Percentiles rank a stretch among this genome's conserved stretches.
Conservation (phyloP, 1,140 invertebrate species). For the Conus betulinus region DNA sequence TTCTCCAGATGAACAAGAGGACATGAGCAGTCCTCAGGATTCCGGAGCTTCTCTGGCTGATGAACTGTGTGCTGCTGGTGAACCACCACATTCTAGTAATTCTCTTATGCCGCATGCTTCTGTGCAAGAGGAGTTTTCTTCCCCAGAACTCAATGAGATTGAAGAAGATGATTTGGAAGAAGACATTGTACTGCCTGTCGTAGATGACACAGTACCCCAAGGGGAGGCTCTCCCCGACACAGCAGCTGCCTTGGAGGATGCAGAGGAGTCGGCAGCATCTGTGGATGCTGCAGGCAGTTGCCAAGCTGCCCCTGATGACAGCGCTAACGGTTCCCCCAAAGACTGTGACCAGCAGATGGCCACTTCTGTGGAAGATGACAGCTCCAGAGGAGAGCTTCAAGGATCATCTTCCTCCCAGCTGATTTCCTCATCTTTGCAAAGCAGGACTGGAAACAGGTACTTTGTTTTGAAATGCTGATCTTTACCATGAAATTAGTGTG, state of each 20-base stretch:
- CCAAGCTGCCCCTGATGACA: slow-evolving; percentile 22
- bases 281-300: slow-evolving; percentile 14
- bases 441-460: slow-evolving; percentile 1
- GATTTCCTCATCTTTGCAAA: slow-evolving; percentile 1
- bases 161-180: neutral
- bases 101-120: neutral
- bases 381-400: neutral
- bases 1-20: neutral
- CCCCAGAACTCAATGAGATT: neutral
- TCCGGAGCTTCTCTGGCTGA: neutral
- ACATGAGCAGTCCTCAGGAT: neutral
- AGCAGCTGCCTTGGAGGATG: slow-evolving; percentile 4
- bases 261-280: neutral
- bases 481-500: neutral
- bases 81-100: neutral
- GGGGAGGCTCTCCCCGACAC: slow-evolving; percentile 27
- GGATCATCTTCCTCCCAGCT: slow-evolving; percentile 10
- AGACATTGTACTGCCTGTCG: neutral
- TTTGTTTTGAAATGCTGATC: neutral
- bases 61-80: slow-evolving; percentile 18
- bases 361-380: neutral
- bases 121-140: slow-evolving; percentile 3
- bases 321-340: neutral
- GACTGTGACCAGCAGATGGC: slow-evolving; percentile 17
- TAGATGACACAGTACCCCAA: neutral